These are phyloP conservation scores for Halotydeus destructor DNA, from an alignment of 1,140 invertebrate species.

Conservation along the genomic window DNA sequence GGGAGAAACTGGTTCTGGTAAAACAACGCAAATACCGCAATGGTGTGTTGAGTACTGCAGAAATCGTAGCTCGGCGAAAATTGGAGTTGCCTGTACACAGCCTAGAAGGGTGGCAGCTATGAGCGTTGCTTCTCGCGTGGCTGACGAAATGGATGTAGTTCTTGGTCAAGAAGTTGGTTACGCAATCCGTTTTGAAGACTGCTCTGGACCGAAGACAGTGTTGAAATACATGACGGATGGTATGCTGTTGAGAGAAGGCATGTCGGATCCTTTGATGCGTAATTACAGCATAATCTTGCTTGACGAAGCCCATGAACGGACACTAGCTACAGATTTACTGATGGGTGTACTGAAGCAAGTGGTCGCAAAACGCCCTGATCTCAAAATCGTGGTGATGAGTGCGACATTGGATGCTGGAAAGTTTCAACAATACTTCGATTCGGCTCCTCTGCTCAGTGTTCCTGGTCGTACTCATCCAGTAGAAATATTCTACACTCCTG, in stretches of 20 bases:
- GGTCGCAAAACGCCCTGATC: slow-evolving; percentile 69
- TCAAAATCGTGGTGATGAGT: slow-evolving; percentile 98
- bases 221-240: slow-evolving; percentile 96
- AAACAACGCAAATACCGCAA: slow-evolving; percentile 70
- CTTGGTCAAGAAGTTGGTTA: slow-evolving; percentile 97
- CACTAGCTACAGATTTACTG: slow-evolving; percentile 90
- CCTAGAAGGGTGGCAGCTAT: slow-evolving; percentile 94
- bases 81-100: slow-evolving; percentile 86
- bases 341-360: slow-evolving; percentile 99
- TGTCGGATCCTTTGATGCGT: slow-evolving; percentile 95
- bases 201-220: slow-evolving; percentile 78
- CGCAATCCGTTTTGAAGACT: slow-evolving; percentile 98
- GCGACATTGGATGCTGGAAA: slow-evolving; percentile 99
- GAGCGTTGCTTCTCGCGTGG: slow-evolving; percentile 92
- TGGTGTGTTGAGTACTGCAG: slow-evolving; percentile 80
- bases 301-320: slow-evolving; percentile 97
- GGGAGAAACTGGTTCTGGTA: slow-evolving; percentile 89
- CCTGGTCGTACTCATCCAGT: slow-evolving; percentile 89
- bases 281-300: slow-evolving; percentile 81
- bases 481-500: slow-evolving; percentile 97
- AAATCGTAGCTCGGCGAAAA: slow-evolving; percentile 34
- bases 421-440: slow-evolving; percentile 94
- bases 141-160: slow-evolving; percentile 96
- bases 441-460: slow-evolving; percentile 94
- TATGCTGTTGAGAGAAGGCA: slow-evolving; percentile 96